These are phyloP conservation scores for Notodonta dromedarius DNA, from an alignment of 2,888 invertebrate species.

Conservation along the genomic window DNA sequence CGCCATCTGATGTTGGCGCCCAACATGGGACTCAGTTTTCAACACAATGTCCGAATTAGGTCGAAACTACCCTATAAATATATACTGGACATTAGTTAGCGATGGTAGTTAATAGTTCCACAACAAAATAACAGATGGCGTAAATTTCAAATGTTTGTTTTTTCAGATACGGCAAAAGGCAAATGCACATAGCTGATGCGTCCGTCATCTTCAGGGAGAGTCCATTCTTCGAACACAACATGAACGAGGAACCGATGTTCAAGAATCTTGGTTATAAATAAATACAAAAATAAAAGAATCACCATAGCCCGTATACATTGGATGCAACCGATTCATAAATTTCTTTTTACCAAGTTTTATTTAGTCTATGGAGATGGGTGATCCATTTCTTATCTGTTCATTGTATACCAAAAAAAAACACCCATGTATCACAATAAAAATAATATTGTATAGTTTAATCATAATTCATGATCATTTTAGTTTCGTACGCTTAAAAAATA, in stretches of 20 bases:
- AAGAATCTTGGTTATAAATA: conserved; percentile 70
- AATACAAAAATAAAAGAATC: conserved; percentile 30
- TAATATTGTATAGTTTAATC: not conserved
- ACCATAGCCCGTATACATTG: conserved; percentile 16
- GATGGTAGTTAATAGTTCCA: not conserved
- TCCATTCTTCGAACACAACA: conserved; percentile 65
- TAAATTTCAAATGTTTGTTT: conserved; percentile 13
- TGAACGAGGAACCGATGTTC: conserved; percentile 63
- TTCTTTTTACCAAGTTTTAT: not conserved
- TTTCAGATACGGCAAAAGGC: conserved; percentile 77
- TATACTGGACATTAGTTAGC: conserved; percentile 13
- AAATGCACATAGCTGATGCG: conserved; percentile 77
- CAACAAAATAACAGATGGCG: conserved; percentile 22
- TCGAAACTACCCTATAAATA: not conserved
- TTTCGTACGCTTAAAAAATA: not conserved
- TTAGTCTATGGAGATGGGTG: not conserved
- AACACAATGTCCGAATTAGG: too few species aligned
- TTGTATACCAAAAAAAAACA: not conserved
- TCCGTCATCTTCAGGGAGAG: conserved; percentile 75
- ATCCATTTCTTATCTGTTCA: not conserved
- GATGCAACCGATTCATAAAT: conserved; percentile 12
- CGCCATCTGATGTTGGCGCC: conserved; percentile 18
- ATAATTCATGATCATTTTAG: not conserved
- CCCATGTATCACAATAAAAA: too few species aligned
- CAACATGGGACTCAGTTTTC: not conserved